Conservation (phyloP, 1,140 invertebrate species). For the Adelges cooleyi region DNA sequence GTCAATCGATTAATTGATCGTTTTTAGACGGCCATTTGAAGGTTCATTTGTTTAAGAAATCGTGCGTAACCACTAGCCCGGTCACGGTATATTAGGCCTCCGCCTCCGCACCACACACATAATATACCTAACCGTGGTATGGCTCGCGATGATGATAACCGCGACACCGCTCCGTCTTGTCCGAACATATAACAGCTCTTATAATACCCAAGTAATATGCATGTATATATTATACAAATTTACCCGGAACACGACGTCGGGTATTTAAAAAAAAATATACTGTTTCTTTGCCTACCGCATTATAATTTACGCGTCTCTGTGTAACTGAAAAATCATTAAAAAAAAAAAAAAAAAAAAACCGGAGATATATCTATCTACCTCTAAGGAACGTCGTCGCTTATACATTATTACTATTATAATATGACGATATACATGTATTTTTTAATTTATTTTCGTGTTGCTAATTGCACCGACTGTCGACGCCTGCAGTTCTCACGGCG, state of each 20-base stretch:
- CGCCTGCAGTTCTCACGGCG: slow-evolving; percentile 3
- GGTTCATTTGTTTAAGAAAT: slow-evolving; percentile 31
- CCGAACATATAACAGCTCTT: neutral
- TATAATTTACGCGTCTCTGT: neutral
- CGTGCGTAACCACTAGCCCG: slow-evolving; percentile 28
- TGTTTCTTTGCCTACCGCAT: too few relatives aligned
- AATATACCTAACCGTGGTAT: too few relatives aligned
- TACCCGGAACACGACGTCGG: too few relatives aligned
- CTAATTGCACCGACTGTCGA: slow-evolving; percentile 13
- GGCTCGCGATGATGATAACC: neutral
- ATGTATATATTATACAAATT: neutral
- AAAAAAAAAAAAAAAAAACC: neutral
- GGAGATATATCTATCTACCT: too few relatives aligned
- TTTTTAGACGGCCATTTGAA: slow-evolving; percentile 30
- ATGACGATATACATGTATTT: too few relatives aligned
- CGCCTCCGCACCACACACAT: neutral
- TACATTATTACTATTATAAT: too few relatives aligned
- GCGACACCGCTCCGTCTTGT: neutral
- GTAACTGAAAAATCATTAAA: neutral
- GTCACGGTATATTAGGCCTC: slow-evolving; percentile 27
- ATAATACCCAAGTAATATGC: too few relatives aligned
- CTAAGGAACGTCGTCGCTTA: too few relatives aligned
- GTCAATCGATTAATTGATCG: slow-evolving; percentile 30
- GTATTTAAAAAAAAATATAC: too few relatives aligned
- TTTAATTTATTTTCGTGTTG: slow-evolving; percentile 22